phyloP scores from a whole-genome alignment of 2,113 vertebrate genomes.

The Myotis brandtii region DNA sequence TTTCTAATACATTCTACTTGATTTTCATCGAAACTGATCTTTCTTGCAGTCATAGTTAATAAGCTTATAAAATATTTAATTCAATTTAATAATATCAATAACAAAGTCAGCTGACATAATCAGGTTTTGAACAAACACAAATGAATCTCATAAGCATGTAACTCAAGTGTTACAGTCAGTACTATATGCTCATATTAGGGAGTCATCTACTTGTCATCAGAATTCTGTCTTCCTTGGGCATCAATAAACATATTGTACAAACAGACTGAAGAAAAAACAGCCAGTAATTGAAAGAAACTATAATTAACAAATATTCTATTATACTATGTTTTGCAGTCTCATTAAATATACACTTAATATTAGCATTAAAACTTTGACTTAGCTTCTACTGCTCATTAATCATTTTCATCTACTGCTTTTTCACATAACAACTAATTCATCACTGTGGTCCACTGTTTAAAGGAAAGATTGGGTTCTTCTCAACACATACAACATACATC shows the following conservation, averaged over 20 bases:
- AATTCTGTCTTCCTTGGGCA: background rate
- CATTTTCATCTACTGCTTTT: background rate
- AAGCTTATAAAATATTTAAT: background rate
- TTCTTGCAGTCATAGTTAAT: background rate
- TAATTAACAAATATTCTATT: background rate
- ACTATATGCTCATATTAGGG: rapidly evolving
- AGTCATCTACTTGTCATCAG: rapidly evolving
- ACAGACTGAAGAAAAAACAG: background rate
- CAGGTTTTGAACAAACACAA: background rate
- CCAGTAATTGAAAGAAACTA: background rate
- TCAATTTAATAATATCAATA: background rate
- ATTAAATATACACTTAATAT: background rate
- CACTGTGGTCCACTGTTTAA: background rate
- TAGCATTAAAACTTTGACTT: background rate
- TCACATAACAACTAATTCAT: background rate
- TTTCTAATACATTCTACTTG: background rate
- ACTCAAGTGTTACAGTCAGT: background rate
- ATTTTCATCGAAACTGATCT: background rate
- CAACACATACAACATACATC: background rate
- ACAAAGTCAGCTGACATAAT: background rate
- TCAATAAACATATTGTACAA: background rate
- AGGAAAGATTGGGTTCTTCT: background rate
- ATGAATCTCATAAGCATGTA: background rate
- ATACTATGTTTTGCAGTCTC: background rate
- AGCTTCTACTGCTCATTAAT: background rate